These are phyloP conservation scores for Hirtodrosophila cameraria DNA, from an alignment of 2,888 invertebrate genomes.

Conservation along the genomic window DNA sequence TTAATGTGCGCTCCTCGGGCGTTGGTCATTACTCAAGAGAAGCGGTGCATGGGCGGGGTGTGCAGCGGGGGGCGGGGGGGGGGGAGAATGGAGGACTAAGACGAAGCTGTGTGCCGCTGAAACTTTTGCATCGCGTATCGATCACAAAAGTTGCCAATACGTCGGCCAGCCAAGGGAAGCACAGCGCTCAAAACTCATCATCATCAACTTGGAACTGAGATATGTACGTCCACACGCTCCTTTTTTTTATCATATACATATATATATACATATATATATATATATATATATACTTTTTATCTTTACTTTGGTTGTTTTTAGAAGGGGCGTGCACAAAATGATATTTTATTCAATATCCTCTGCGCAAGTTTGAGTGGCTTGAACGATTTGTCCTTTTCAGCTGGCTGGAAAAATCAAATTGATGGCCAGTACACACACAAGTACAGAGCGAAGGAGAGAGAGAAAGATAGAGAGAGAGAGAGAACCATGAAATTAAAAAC, in stretches of 20 bases:
- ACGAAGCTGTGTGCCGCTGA: conserved; percentile 3
- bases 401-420: conserved; percentile 80
- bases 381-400: conserved; percentile 78
- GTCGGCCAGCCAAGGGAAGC: conserved; percentile 13
- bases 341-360: conserved; percentile 83
- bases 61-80: neutral
- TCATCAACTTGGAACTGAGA: conserved; percentile 68
- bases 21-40: conserved; percentile 70
- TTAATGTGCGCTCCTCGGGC: conserved; percentile 78
- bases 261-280: conserved; percentile 22
- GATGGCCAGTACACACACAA: conserved; percentile 65
- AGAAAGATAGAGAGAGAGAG: conserved; percentile 9
- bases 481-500: conserved; percentile 84
- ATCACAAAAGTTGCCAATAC: conserved; percentile 78
- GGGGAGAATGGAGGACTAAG: neutral
- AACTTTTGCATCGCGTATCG: conserved; percentile 74
- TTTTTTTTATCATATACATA: neutral
- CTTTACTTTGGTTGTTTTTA: conserved; percentile 20
- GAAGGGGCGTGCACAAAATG: conserved; percentile 82
- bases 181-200: conserved; percentile 68
- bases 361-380: conserved; percentile 24
- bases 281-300: conserved; percentile 15
- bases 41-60: neutral
- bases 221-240: conserved; percentile 28
- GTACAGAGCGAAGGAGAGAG: conserved; percentile 30